Evolutionary conservation across 2,888 invertebrate genomes (phyloP), one percentile per base, ranked within the genome.

Genomic region (Heliconius aoede): DNA sequence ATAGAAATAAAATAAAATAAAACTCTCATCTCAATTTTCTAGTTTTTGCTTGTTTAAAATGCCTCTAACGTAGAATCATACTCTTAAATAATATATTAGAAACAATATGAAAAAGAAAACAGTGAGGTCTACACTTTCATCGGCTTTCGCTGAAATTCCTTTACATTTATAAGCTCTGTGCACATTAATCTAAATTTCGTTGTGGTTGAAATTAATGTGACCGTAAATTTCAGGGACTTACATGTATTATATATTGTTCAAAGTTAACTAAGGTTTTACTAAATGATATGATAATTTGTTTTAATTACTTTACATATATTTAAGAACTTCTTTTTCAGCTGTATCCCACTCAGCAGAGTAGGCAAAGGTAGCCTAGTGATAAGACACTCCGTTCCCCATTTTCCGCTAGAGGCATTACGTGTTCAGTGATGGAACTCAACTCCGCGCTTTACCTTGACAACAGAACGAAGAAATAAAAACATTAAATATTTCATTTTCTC

Each of bases 161-260:
- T 71, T 55, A 76, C 74, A 62, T 68, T 65, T 72, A 78, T 69
- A 80, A 76, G 76, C 77, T 68, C 24, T 74, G 55, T 15, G 58
- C 76, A 78, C 79, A 80, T 80, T 78, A 76, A 80, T 80, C 76
- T 78, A 78, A 74, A 78, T 80, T 79, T 78, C 76, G 72, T 72
- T 67, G 65, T 36, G 58, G 72, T 64, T 69, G 72, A 78, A 78
- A 76, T 78, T 76, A 78, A 76, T 80, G 79, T 61, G 76, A 69
- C 72, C 76, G 78, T 76, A 78, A 78, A 79, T 77, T 79, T 76
- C 28, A 36, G 30, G 73, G 78, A 73, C 71, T 78, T 78, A 78
- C 51, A 78, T 64, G 32, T 55, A 51, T 64, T 73, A 71, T 65
- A 46, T 46, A 46, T 46, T 46, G 55, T 32, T 67, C 71, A 64